Evolutionary conservation across 1,140 invertebrate species (phyloP).

Genomic region (Saccostrea echinata): DNA sequence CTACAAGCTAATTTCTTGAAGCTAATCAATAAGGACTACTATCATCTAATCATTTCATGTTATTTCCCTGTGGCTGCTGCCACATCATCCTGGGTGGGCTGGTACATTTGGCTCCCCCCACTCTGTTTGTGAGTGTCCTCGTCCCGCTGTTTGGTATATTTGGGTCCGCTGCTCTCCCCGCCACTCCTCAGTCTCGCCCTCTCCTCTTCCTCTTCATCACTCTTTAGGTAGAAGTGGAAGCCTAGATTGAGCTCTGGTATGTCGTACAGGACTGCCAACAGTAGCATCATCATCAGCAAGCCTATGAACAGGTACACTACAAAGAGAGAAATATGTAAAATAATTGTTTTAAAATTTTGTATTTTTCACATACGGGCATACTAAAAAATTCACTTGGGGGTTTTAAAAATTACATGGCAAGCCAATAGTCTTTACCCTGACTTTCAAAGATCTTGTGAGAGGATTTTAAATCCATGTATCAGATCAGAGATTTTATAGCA

Average conservation of each 20-base stretch:
- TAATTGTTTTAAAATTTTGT: no score
- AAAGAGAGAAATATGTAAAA: slow-evolving; percentile 67
- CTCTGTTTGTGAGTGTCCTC: slow-evolving; percentile 57
- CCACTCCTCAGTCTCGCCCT: slow-evolving; percentile 64
- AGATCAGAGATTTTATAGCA: no score
- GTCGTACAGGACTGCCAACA: slow-evolving; percentile 90
- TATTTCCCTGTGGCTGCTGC: slow-evolving; percentile 16
- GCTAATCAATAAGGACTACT: neutral
- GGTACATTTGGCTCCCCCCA: slow-evolving; percentile 36
- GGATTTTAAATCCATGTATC: no score
- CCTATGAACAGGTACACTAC: slow-evolving; percentile 89
- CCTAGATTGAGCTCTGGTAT: slow-evolving; percentile 92
- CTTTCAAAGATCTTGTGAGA: no score
- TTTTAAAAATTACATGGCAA: no score
- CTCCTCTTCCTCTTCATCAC: slow-evolving; percentile 82
- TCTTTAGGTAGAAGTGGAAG: slow-evolving; percentile 87
- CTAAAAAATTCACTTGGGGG: no score
- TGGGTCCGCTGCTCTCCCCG: slow-evolving; percentile 60
- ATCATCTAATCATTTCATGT: neutral
- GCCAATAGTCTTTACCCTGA: no score
- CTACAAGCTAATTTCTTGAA: neutral
- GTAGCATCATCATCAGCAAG: slow-evolving; percentile 90
- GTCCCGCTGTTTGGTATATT: slow-evolving; percentile 74
- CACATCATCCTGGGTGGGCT: slow-evolving; percentile 31
- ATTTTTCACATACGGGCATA: no score